A percentile compares a stretch with the other conserved stretches of the same genome.
Conservation (phyloP, 1,140 invertebrate species). For the Myzus persicae region DNA sequence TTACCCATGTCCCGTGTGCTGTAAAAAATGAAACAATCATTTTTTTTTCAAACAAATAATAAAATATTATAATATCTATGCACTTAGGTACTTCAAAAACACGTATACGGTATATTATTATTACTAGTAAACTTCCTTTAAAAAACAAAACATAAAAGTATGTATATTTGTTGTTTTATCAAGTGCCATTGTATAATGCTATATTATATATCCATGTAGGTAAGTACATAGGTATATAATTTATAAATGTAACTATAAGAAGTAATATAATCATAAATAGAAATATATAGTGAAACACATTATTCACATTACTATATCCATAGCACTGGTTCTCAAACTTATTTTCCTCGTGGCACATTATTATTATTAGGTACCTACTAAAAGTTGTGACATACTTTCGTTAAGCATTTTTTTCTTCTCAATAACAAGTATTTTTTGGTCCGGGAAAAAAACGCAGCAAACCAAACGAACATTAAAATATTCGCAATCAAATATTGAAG, state of each 20-base stretch:
- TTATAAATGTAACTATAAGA: background rate
- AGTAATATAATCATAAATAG: slow-evolving; percentile 1
- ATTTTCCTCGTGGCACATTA: background rate
- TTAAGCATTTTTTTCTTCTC: background rate
- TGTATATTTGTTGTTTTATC: background rate
- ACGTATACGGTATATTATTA: background rate
- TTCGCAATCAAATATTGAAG: background rate
- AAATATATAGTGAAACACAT: background rate
- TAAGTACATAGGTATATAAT: too few relatives aligned
- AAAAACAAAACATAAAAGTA: background rate
- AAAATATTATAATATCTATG: background rate
- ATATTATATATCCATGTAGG: too few relatives aligned
- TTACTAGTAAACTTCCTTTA: background rate
- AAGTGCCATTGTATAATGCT: too few relatives aligned
- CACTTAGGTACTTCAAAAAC: background rate
- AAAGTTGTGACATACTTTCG: background rate
- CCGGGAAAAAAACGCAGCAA: background rate
- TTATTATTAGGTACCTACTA: background rate
- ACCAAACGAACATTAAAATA: background rate
- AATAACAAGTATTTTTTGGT: background rate
- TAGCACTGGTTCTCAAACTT: background rate
- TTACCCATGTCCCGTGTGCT: too few relatives aligned
- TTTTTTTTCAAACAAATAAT: background rate
- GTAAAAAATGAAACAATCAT: background rate
- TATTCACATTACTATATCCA: background rate